Base-by-base conservation (phyloP, 2,797 vertebrate genomes). In the Enteromius anoplus region DNA sequence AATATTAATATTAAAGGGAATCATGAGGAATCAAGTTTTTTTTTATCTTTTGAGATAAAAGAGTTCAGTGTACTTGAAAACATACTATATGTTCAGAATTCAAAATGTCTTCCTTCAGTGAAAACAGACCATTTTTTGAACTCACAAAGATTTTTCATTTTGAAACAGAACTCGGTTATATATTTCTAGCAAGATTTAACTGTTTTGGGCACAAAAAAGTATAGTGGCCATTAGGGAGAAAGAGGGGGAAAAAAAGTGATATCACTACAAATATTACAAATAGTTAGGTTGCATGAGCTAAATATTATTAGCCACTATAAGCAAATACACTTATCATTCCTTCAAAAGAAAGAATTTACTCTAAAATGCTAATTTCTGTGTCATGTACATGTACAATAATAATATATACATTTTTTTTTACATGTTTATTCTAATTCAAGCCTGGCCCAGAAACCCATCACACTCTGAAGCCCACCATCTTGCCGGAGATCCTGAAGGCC, bases 391-490 rank as follows among this genome's bases (percentile, higher is more conserved):
- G 32, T 32, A 32, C 32, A 32, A 32, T 32, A 32, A 32, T 32
- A 32, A 32, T 32, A 32, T 32, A 32, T 32, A 32, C n/a, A 32
- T 32, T 2, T 32, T 32, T 26, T 32, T 58, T 23, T 53, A 42
- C 5, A n/a, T 23, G 53, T 70, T 66, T 40, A 15, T 42, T 15
- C 45, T 87, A 78, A 62, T 71, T 32, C 21, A 85, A 96, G 95
- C 89, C 92, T 81, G 90, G 90, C 73, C 86, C 78, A 32, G 89
- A 91, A 34, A 88, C 76, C 49, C 91, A 86, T 26, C 84, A 86
- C 69, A 85, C 80, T 73, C 88, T 98, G 82, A 96, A 93, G 82
- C 97, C 97, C n/a, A 72, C 95, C 34, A 90, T 98, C 83, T 93
- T 95, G n/a, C 89, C 93, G 29, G 95, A 96, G 88, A 92, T 97